Evolutionary conservation across 2,888 invertebrate genomes (phyloP), one percentile per base, ranked within the genome.

Genomic region (Gerris lacustris): DNA sequence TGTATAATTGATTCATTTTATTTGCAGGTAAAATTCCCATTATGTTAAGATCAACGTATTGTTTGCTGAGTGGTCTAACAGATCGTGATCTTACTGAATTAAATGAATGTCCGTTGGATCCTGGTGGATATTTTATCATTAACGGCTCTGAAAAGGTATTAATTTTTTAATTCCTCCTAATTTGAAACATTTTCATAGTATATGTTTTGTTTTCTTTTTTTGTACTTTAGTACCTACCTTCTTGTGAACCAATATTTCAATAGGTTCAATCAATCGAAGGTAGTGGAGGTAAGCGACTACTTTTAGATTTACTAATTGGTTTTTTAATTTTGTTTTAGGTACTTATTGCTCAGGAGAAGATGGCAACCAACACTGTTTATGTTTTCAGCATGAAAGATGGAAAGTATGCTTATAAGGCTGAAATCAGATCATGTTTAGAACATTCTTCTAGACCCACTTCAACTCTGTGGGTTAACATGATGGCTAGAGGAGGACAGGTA

Each of bases 321-420:
- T 31, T 31, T 31, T 31, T 31, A 31, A 31, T 31, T 31, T 64
- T n/a, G 7, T 64, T 9, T 6, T 70, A 83, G 83, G 87, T 98
- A 5, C 83, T 99, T 47, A 99, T 99, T 80, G 99, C 99, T 0
- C 99, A 99, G 81, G 99, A 99, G 80, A 99, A 99, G 83, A 99
- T 99, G 99, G 99, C 99, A 6, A 98, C 98, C 6, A 99, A 99
- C 80, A 99, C 99, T 67, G 99, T 99, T 1, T 99, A 99, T 82
- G 99, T 99, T 15, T 99, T 99, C 79, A 92, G 94, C 77, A 96
- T 99, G 94, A 99, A 99, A 82, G 99, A 99, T 81, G 95, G 96
- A 44, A 99, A 99, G 81, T 99, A 94, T 84, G 97, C 98, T 0
- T 99, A 90, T 80, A 99, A 98, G 84, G 92, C 97, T 72, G 99